A percentile compares a stretch with the other conserved stretches of the same genome.
phyloP scores from a whole-genome alignment of 2,113 vertebrate species.

The Myiagra hebetior region DNA sequence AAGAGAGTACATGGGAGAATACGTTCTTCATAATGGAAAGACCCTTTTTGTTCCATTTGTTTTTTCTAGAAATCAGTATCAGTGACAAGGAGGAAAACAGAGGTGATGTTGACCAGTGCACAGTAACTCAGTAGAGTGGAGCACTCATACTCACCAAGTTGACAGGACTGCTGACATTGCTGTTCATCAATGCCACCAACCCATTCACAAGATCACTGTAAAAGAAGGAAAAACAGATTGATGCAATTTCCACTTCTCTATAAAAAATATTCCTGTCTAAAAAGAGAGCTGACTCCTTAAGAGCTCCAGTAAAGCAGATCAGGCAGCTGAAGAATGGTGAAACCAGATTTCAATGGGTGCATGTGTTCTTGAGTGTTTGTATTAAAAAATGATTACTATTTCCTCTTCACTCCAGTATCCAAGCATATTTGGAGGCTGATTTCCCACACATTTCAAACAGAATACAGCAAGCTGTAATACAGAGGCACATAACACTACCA shows the following conservation, averaged over 20 bases:
- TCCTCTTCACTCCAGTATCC: not conserved
- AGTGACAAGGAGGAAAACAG: not conserved
- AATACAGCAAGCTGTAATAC: not conserved
- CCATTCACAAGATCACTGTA: slow-evolving; percentile 94
- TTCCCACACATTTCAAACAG: not conserved
- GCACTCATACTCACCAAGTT: slow-evolving; percentile 86
- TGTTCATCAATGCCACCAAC: slow-evolving; percentile 96
- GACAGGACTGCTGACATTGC: slow-evolving; percentile 97
- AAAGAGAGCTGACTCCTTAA: not conserved
- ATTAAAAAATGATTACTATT: not conserved
- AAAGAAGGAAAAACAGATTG: slow-evolving; percentile 19
- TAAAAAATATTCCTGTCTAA: not conserved
- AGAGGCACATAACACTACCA: not conserved
- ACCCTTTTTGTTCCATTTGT: not conserved
- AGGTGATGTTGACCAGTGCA: not conserved
- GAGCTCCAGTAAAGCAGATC: not conserved
- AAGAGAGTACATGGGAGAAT: not conserved
- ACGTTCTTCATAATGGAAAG: not conserved
- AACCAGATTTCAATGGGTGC: not conserved
- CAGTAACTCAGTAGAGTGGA: not conserved
- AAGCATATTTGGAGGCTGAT: not conserved
- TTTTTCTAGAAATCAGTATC: not conserved
- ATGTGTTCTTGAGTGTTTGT: not conserved
- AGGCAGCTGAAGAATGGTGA: not conserved
- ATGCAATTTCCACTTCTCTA: not conserved